phyloP scores from a whole-genome alignment of 2,113 vertebrate genomes.

The Puma concolor region DNA sequence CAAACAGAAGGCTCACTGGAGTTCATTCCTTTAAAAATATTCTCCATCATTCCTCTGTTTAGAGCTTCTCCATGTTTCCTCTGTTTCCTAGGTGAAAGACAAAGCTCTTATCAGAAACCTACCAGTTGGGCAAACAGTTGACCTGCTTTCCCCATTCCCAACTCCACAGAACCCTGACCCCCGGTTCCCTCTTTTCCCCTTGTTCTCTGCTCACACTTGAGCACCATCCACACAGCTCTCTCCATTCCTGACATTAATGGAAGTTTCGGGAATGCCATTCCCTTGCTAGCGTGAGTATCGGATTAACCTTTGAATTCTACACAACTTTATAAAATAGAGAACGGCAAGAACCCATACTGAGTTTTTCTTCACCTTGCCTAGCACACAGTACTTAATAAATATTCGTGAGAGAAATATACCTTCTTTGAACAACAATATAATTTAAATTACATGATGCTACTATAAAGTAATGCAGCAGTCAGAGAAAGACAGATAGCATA shows the following conservation, averaged over 20 bases:
- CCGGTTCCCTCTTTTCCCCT: rapidly evolving
- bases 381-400: not conserved
- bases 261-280: not conserved
- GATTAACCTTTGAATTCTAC: not conserved
- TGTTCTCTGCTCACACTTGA: not conserved
- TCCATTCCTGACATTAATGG: not conserved
- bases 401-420: not conserved
- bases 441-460: not conserved
- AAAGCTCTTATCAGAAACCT: not conserved
- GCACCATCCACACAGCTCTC: too few species aligned
- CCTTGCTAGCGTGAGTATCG: not conserved
- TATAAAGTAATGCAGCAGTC: not conserved
- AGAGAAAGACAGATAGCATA: too few species aligned
- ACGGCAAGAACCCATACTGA: not conserved
- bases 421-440: not conserved
- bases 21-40: not conserved
- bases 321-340: not conserved
- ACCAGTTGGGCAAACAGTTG: not conserved
- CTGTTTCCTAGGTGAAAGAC: not conserved
- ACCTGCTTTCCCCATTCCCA: not conserved
- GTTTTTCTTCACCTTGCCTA: not conserved
- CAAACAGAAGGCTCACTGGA: not conserved
- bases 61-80: not conserved
- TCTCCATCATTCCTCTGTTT: not conserved
- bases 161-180: not conserved